Base-by-base conservation (phyloP, 35 echinoderm and acorn worm species). In the Ophioderma brevispina region DNA sequence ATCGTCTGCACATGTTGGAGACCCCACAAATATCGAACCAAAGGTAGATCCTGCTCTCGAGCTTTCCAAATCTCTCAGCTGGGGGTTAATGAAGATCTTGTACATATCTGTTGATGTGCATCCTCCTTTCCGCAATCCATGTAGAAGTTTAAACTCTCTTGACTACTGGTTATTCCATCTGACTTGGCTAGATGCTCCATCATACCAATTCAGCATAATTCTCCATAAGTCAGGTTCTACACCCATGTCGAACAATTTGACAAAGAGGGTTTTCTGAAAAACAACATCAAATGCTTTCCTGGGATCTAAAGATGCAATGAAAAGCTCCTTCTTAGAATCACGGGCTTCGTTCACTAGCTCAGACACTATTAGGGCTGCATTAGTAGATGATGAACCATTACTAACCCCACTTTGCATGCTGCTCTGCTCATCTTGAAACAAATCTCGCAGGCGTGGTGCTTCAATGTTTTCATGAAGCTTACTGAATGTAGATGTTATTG, bases 71-170 rank as follows among this genome's bases (percentile, higher is more conserved):
- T 2, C n/a, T 6, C 23, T 70, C 5, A 70, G 59, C 23, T 15
- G 23, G 1, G 59, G 59, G 59, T 70, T 70, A 25, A 70, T 70
- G 59, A 70, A 70, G 59, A 70, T 70, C 59, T 70, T 70, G 59
- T 70, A 70, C 59, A 70, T 70, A 70, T 70, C 59, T 13, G 59
- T 25, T 70, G 59, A 70, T 70, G 59, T 70, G 59, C 23, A 70
- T 70, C 59, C 59, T 70, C 59, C 59, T 25, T 70, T 8, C n/a
- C 28, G 15, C 2, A 70, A 25, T 25, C 59, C 59, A 3, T 70
- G 59, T 13, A 70, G 59, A 30, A 70, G 59, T 13, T 70, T 30
- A 70, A 70, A 70, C 23, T 70, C 28, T 13, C 59, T 70, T 70
- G 59, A 25, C 10, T 70, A 70, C 23, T 70, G 59, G 23, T 25